Conservation (phyloP, 2,888 invertebrate species). For the Athetis lepigone region DNA sequence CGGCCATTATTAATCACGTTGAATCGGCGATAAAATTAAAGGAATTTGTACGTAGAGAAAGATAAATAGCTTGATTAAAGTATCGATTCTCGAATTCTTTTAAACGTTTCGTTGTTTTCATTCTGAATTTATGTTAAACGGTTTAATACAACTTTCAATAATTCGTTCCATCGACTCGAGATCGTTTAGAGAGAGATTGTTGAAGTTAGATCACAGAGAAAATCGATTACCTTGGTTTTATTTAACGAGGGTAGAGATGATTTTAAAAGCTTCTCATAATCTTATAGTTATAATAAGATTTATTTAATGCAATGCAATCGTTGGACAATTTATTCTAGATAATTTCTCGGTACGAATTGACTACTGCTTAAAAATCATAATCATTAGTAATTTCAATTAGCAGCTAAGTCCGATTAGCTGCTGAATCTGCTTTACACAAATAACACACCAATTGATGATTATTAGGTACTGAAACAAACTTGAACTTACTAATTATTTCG, state of each 20-base stretch:
- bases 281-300: not conserved
- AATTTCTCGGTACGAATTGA: not conserved
- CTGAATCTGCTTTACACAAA: not conserved
- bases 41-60: constrained; percentile 56
- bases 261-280: constrained; percentile 8
- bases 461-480: not conserved
- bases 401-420: too few species aligned
- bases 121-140: constrained; percentile 31
- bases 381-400: too few species aligned
- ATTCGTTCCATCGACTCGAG: constrained; percentile 19
- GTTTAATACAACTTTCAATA: constrained; percentile 21
- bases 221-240: constrained; percentile 11
- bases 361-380: not conserved
- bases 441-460: not conserved
- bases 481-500: not conserved
- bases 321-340: not conserved
- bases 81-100: constrained; percentile 41
- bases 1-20: constrained; percentile 58
- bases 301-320: not conserved
- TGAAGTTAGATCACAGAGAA: constrained; percentile 12
- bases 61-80: constrained; percentile 63
- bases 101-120: constrained; percentile 21
- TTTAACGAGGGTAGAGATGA: constrained; percentile 7
- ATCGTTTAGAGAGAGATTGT: not conserved
- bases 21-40: constrained; percentile 59